Conservation (phyloP, 2,797 vertebrate genomes). For the Myiotriccus ornatus region DNA sequence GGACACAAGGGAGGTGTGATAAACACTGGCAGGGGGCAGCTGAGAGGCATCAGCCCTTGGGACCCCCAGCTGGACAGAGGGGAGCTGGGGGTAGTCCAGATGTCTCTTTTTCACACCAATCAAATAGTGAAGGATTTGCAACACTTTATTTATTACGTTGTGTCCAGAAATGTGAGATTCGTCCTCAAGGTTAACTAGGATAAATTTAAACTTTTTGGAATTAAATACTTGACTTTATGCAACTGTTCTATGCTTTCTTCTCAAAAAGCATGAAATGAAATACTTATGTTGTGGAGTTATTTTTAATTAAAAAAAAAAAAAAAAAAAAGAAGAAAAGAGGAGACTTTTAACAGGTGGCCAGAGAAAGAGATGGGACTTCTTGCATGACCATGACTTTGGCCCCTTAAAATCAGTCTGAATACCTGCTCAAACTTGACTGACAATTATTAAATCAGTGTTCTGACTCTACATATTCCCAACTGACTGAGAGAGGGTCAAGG, state of each 20-base stretch:
- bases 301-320: neutral
- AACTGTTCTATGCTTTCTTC: neutral
- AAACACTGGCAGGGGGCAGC: neutral
- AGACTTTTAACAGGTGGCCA: too few relatives aligned
- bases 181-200: neutral
- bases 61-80: neutral
- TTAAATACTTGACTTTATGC: neutral
- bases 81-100: neutral
- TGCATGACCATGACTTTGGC: neutral
- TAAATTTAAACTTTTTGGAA: neutral
- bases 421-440: neutral
- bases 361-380: neutral
- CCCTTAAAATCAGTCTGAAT: neutral
- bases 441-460: neutral
- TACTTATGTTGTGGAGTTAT: neutral
- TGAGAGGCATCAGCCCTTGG: neutral
- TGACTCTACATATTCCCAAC: fast-evolving
- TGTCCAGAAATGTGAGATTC: neutral
- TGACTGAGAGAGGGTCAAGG: neutral
- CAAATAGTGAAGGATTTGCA: neutral
- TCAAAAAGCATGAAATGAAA: neutral
- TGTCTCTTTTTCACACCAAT: neutral
- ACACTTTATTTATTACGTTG: fast-evolving
- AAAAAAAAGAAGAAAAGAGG: neutral
- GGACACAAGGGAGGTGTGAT: neutral